Base-by-base conservation (phyloP, 2,113 vertebrate genomes). In the Elgaria multicarinata region DNA sequence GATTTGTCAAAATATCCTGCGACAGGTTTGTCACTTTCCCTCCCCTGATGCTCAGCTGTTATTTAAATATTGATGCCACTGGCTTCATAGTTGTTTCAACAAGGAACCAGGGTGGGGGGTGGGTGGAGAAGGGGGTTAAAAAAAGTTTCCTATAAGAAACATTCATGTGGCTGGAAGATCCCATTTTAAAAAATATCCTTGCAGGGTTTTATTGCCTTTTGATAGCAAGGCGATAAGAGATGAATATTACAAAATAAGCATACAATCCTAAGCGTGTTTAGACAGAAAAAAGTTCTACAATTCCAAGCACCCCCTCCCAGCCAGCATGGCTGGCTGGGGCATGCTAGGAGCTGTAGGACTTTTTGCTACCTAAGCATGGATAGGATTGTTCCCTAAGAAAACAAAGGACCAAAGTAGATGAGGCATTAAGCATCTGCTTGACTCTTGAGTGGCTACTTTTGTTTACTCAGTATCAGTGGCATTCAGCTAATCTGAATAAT, bases 1-100 rank as follows among this genome's bases (percentile, higher is more conserved):
- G 87, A 91, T 92, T 85, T 95, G 94, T 96, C 96, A 96, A 95
- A 95, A 94, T 93, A 93, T 89, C 92, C 91, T 0, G 0, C 88
- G 94, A 95, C 93, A 96, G 93, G 82, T 95, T 89, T 96, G 91
- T 94, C 92, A 93, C 72, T 95, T 95, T 81, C 87, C 90, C 81
- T 95, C 92, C 95, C 93, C 18, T 93, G 89, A 88, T 92, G 91
- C 93, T 94, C 8, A 4, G 83, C 88, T 92, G 75, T 95, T 94
- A 90, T 93, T 96, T 95, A 94, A 96, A 95, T 94, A 95, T 95
- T 95, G 94, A 96, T 86, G 26, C 0, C 0, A 0, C 0, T 36
- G 69, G 84, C 87, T 94, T 72, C 0, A 75, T 46, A 77, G 81
- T 93, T 95, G 92, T 94, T 87, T 94, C 6, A 0, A 74, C 86